These are phyloP conservation scores for Julus scanicus DNA, from an alignment of 2,888 invertebrate species.

Conservation along the genomic window DNA sequence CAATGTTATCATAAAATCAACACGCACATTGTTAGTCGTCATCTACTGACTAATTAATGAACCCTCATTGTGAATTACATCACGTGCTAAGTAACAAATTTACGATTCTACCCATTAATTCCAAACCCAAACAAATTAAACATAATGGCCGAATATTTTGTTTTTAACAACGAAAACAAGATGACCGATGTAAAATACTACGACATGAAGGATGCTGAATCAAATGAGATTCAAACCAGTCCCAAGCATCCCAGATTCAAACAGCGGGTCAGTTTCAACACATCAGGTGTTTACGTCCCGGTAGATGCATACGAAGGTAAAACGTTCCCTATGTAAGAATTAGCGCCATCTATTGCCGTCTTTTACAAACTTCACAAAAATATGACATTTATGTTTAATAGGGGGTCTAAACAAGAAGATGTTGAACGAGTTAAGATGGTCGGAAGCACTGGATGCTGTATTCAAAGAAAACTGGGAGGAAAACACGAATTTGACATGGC, in stretches of 20 bases:
- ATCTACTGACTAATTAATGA: background rate
- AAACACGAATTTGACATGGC: constrained; percentile 68
- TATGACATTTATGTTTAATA: background rate
- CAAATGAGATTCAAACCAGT: background rate
- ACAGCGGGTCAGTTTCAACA: constrained; percentile 9
- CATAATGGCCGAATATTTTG: too few species aligned
- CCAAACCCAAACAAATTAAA: background rate
- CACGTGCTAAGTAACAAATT: background rate
- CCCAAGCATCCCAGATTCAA: background rate
- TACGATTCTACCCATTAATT: background rate
- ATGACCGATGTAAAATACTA: background rate
- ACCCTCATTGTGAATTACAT: background rate
- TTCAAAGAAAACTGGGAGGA: constrained; percentile 65
- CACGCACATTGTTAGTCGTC: background rate
- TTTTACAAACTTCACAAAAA: too few species aligned
- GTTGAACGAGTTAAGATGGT: constrained; percentile 68
- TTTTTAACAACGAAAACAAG: background rate
- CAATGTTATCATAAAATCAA: background rate
- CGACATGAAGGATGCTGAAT: background rate
- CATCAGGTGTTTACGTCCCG: constrained; percentile 68
- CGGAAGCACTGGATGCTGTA: constrained; percentile 65
- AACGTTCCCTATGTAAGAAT: too few species aligned
- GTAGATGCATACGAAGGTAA: constrained; percentile 68
- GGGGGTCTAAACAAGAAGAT: background rate
- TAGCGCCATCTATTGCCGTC: too few species aligned